Evolutionary conservation across 2,888 invertebrate genomes (phyloP).

Genomic region (Tridacna gigas): DNA sequence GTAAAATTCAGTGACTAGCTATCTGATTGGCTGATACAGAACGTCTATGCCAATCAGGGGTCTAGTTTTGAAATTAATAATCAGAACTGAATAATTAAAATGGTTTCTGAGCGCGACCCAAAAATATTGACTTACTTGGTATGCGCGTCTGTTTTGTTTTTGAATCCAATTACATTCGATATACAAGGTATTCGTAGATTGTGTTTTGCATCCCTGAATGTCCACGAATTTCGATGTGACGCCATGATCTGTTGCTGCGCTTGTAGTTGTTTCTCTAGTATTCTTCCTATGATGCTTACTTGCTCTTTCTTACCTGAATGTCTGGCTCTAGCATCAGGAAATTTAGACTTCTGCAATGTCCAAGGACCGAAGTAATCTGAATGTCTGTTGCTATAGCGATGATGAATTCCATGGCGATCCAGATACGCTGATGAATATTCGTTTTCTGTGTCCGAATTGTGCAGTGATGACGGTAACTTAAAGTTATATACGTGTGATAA

Average conservation of each 20-base stretch:
- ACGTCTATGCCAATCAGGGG: too few relatives aligned
- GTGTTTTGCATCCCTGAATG: constrained; percentile 45
- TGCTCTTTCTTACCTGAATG: background rate
- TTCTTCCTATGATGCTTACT: background rate
- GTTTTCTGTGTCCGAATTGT: constrained; percentile 14
- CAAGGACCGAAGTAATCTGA: constrained; percentile 2
- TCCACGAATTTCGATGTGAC: constrained; percentile 40
- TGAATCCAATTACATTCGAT: constrained; percentile 39
- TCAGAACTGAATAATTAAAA: too few relatives aligned
- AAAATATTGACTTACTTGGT: constrained; percentile 41
- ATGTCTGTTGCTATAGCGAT: background rate
- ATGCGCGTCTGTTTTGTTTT: constrained; percentile 45
- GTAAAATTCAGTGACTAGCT: too few relatives aligned
- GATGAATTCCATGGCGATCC: constrained; percentile 9
- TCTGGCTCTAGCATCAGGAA: background rate
- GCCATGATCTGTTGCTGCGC: background rate
- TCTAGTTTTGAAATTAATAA: too few relatives aligned
- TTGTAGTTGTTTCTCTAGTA: background rate
- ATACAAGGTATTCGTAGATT: constrained; percentile 56
- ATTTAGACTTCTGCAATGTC: background rate
- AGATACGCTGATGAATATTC: constrained; percentile 1
- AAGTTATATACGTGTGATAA: constrained; percentile 29
- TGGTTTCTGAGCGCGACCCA: too few relatives aligned
- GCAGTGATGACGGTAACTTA: constrained; percentile 34
- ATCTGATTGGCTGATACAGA: too few relatives aligned